Evolutionary conservation across 1,140 invertebrate species (phyloP).

Genomic region (Lepidotrigona ventralis): DNA sequence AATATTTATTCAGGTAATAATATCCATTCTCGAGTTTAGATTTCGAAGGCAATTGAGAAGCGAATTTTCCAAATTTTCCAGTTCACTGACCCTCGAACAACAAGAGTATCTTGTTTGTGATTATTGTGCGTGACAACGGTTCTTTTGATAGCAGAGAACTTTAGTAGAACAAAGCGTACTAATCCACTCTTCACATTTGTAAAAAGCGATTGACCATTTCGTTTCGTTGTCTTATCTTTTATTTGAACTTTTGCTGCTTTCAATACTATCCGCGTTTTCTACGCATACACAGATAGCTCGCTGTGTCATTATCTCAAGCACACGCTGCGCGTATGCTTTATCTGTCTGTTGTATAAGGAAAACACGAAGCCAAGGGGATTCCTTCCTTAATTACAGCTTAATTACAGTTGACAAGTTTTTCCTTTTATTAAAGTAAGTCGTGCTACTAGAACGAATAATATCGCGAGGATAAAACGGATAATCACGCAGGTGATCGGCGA

Average conservation of each 20-base stretch:
- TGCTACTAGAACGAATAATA: too few relatives aligned
- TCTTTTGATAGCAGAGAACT: too few relatives aligned
- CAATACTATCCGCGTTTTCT: neutral
- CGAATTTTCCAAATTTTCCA: too few relatives aligned
- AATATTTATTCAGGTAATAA: too few relatives aligned
- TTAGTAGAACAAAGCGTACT: too few relatives aligned
- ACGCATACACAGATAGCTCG: neutral
- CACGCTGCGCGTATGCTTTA: neutral
- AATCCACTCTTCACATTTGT: too few relatives aligned
- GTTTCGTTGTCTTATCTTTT: neutral
- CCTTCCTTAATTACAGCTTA: neutral
- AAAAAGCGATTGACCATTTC: neutral
- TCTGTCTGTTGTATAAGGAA: neutral
- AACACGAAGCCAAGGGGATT: neutral
- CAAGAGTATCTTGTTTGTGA: too few relatives aligned
- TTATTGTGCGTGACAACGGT: too few relatives aligned
- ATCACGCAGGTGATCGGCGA: slow-evolving; percentile 68
- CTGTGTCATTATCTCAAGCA: neutral
- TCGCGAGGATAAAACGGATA: neutral
- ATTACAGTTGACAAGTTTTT: neutral
- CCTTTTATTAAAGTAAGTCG: neutral
- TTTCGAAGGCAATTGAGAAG: too few relatives aligned
- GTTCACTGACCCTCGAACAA: too few relatives aligned
- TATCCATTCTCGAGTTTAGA: too few relatives aligned
- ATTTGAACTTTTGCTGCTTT: neutral